Percentiles rank a stretch among this genome's conserved stretches.
phyloP scores from a whole-genome alignment of 2,888 invertebrate species.

The Hydraecia micacea region DNA sequence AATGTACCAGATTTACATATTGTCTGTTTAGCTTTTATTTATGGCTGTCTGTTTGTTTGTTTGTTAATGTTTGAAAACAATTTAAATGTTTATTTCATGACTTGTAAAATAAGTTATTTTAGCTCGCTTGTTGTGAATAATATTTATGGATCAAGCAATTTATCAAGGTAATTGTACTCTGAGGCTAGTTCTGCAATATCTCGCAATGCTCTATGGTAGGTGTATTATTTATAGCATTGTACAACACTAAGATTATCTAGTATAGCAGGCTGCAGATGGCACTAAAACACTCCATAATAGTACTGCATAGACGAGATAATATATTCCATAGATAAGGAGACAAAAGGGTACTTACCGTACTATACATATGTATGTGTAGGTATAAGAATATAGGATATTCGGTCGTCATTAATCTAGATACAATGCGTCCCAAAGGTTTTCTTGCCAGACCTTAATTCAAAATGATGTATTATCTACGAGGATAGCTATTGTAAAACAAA shows the following conservation, averaged over 20 bases:
- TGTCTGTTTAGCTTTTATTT: constrained; percentile 58
- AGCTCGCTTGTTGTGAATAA: constrained; percentile 16
- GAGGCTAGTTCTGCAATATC: constrained; percentile 36
- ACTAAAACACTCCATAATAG: constrained; percentile 49
- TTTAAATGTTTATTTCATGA: constrained; percentile 48
- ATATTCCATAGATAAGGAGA: constrained; percentile 41
- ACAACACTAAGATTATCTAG: constrained; percentile 45
- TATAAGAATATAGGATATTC: constrained; percentile 51
- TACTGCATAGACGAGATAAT: constrained; percentile 43
- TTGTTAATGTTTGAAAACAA: constrained; percentile 45
- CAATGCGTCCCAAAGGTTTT: constrained; percentile 62
- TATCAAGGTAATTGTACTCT: constrained; percentile 30
- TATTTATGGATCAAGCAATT: constrained; percentile 27
- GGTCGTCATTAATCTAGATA: constrained; percentile 57
- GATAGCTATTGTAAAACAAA: constrained; percentile 46
- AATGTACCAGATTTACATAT: constrained; percentile 64
- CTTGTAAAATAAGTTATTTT: constrained; percentile 30
- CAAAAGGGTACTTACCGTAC: constrained; percentile 27
- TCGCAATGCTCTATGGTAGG: constrained; percentile 32
- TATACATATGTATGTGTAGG: constrained; percentile 17
- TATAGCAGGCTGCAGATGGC: constrained; percentile 48
- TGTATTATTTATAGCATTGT: constrained; percentile 53
- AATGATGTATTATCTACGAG: constrained; percentile 61
- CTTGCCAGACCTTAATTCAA: constrained; percentile 56
- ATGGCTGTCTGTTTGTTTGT: constrained; percentile 46